Evolutionary conservation across 2,113 vertebrate genomes (phyloP), one percentile per base, ranked within the genome.

Genomic region (Trematomus loennbergii): DNA sequence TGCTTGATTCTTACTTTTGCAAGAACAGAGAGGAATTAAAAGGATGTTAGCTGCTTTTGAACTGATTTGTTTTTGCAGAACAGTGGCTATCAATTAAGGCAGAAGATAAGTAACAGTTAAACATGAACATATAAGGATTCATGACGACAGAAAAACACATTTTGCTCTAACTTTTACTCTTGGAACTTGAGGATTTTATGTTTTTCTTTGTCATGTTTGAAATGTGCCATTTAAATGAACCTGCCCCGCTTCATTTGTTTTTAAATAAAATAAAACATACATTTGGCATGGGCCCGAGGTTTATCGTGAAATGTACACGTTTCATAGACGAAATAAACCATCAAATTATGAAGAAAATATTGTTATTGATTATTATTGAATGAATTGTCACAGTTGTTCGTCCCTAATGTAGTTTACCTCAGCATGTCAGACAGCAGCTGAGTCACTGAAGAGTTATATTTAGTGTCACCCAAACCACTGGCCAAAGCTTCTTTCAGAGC

Each of bases 401-500:
- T 50, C 4, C 3, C 10, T 3, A 29, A 1, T 49, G 25, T 46
- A 25, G 49, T 55, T 77, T 91, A 98, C 97, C 96, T 97, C 76
- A 96, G 81, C 93, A 97, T 96, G 77, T 94, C 89, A 62, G 96
- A 94, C 75, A 95, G 94, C 45, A 89, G 79, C 17, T 95, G 94
- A 33, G 85, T 78, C 79, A 96, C 40, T 3, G 95, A 95, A 66
- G 92, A 54, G 40, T 96, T 95, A 57, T 87, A 93, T 67, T 86
- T 86, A 4, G 96, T 94, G 82, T 97, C 96, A 73, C 93, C 95
- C 85, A 97, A 88, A 85, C 82, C 95, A 88, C 93, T 94, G 1
- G 94, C 93, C 87, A 97, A 87, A 20, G 96, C 94, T 49, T 95
- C 94, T 93, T 95, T 96, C 87, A 97, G 82, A 33, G 95, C 94